These are phyloP conservation scores for Anas capensis DNA, from an alignment of 2,797 vertebrate species.

Conservation along the genomic window DNA sequence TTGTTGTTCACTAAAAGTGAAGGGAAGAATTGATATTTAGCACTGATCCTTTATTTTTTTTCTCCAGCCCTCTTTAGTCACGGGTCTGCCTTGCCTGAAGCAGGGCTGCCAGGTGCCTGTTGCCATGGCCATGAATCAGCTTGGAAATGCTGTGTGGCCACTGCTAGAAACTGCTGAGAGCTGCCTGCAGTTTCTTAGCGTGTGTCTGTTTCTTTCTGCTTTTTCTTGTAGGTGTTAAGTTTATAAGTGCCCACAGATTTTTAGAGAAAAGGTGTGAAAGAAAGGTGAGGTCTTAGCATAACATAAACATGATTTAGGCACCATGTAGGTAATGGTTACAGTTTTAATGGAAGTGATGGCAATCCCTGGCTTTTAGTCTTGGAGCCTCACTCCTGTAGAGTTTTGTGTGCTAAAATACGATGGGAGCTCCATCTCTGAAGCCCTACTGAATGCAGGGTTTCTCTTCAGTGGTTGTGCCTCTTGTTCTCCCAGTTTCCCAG, in stretches of 20 bases:
- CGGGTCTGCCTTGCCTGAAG: fast-evolving
- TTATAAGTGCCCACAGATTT: not conserved
- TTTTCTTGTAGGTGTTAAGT: fast-evolving
- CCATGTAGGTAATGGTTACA: not conserved
- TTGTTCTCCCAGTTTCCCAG: not conserved
- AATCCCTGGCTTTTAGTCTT: too few relatives aligned
- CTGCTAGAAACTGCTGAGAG: fast-evolving
- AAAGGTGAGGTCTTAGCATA: not conserved
- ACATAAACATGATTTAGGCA: not conserved
- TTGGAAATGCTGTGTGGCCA: fast-evolving
- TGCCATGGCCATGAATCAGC: not conserved
- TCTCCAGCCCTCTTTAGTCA: not conserved
- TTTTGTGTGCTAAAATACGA: not conserved
- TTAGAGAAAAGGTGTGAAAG: not conserved
- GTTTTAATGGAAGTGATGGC: fast-evolving
- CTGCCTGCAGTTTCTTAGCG: fast-evolving
- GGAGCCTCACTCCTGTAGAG: too few relatives aligned
- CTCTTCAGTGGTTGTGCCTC: fast-evolving
- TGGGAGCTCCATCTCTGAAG: not conserved
- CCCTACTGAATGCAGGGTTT: fast-evolving
- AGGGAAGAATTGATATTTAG: not conserved
- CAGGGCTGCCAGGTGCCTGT: fast-evolving
- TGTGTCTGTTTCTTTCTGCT: fast-evolving
- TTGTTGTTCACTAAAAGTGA: fast-evolving
- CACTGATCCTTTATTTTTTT: too few relatives aligned